phyloP scores from a whole-genome alignment of 1,140 invertebrate species.

The Lasioglossum albipes region DNA sequence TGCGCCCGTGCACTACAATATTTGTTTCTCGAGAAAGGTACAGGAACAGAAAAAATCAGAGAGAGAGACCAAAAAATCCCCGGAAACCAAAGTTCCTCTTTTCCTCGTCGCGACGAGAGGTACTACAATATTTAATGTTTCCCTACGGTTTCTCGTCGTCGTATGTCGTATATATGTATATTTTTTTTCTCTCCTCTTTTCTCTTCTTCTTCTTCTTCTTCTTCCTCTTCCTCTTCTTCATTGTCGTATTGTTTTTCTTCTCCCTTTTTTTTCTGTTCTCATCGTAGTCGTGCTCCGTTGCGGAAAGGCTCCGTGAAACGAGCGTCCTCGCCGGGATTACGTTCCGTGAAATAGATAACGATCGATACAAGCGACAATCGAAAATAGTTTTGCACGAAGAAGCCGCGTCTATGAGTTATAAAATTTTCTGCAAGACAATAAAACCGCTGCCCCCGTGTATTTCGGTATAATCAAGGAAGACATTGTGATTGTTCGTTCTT shows the following conservation, averaged over 20 bases:
- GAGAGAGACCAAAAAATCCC: not conserved
- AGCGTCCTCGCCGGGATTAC: constrained; percentile 8
- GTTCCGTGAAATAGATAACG: constrained; percentile 47
- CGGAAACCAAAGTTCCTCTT: not conserved
- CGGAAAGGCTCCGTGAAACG: not conserved
- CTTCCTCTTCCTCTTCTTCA: not conserved
- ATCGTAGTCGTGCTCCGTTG: not conserved
- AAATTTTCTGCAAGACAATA: constrained; percentile 64
- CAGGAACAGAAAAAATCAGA: not conserved
- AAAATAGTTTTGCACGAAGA: constrained; percentile 65
- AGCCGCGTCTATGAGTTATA: constrained; percentile 65
- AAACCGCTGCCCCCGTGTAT: constrained; percentile 63
- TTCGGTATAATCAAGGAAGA: constrained; percentile 67
- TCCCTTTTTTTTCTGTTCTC: not conserved
- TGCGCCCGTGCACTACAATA: constrained; percentile 16
- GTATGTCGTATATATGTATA: no score
- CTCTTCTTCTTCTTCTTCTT: not conserved
- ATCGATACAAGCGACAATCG: constrained; percentile 62
- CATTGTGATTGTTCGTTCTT: constrained; percentile 68
- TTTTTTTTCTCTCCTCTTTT: no score
- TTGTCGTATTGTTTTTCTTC: not conserved
- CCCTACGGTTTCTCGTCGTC: no score
- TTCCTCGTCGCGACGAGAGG: not conserved
- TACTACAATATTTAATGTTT: no score
- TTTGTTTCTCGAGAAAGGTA: not conserved